Evolutionary conservation across 2,797 vertebrate species (phyloP).

Genomic region (Botia kubotai): DNA sequence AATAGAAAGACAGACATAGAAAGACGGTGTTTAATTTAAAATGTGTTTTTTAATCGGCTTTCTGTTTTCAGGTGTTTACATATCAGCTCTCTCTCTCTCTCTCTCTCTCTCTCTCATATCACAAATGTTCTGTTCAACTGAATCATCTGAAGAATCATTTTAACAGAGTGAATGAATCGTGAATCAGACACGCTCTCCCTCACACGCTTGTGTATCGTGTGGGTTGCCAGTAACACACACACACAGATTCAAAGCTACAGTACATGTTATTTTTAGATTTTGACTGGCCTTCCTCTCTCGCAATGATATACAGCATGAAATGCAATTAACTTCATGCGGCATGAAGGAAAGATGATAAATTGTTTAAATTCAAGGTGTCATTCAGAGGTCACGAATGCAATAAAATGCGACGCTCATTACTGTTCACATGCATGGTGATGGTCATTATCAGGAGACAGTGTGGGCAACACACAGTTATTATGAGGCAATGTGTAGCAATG

Average conservation of each 20-base stretch:
- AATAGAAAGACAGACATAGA: no score
- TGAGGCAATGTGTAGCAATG: slow-evolving; percentile 42
- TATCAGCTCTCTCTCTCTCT: no score
- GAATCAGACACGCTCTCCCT: not conserved
- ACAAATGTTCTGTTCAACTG: not conserved
- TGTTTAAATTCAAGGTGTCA: not conserved
- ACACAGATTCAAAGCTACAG: slow-evolving; percentile 10
- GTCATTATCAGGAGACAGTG: not conserved
- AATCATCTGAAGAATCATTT: slow-evolving; percentile 2
- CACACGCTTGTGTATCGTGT: slow-evolving; percentile 21
- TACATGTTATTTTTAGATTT: slow-evolving; percentile 49
- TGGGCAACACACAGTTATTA: slow-evolving; percentile 22
- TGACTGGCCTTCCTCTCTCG: slow-evolving; percentile 36
- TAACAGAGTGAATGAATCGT: slow-evolving; percentile 14
- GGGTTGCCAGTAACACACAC: slow-evolving; percentile 29
- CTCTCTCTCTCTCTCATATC: not conserved
- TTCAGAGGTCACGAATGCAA: not conserved
- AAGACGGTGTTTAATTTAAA: no score
- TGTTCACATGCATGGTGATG: slow-evolving; percentile 5
- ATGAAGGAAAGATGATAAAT: slow-evolving; percentile 17
- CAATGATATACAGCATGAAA: slow-evolving; percentile 37
- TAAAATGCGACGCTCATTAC: slow-evolving; percentile 6
- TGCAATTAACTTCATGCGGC: slow-evolving; percentile 28
- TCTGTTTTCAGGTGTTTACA: no score
- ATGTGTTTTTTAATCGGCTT: no score